These are phyloP conservation scores for Arctocebus calabarensis DNA, from an alignment of 2,797 vertebrate species.

Conservation along the genomic window DNA sequence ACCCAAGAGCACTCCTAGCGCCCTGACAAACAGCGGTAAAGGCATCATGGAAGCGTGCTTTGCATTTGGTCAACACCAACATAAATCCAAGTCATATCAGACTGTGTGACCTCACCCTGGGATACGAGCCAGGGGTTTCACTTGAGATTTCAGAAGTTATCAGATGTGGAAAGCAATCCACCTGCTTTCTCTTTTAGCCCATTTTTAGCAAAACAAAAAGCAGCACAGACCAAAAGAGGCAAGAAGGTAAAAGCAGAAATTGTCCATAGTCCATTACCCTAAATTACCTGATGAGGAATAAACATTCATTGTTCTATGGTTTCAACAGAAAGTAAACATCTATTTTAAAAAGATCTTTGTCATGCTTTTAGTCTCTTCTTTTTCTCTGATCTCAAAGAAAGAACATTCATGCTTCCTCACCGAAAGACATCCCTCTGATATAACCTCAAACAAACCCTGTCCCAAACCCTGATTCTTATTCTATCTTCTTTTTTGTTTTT, in stretches of 20 bases:
- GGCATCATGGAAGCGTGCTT: not conserved
- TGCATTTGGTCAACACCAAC: constrained; percentile 77
- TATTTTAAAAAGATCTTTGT: not conserved
- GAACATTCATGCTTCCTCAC: not conserved
- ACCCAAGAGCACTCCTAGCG: not conserved
- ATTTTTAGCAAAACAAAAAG: constrained; percentile 45
- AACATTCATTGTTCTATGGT: constrained; percentile 73
- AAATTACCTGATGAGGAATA: constrained; percentile 71
- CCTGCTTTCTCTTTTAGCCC: constrained; percentile 75
- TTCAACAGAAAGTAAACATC: constrained; percentile 54
- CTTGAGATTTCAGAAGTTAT: constrained; percentile 84
- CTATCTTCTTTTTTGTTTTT: too few species aligned
- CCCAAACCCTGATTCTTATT: not conserved
- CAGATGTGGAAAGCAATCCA: constrained; percentile 85
- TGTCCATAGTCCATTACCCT: constrained; percentile 81
- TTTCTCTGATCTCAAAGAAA: constrained; percentile 15
- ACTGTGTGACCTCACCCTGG: constrained; percentile 83
- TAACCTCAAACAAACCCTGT: not conserved
- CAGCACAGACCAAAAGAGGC: constrained; percentile 21
- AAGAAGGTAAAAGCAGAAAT: constrained; percentile 79
- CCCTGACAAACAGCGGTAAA: constrained; percentile 49
- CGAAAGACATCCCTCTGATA: not conserved
- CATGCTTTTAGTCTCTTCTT: not conserved
- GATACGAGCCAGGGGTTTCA: constrained; percentile 83
- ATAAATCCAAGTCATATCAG: constrained; percentile 80